phyloP scores from a whole-genome alignment of 2,888 invertebrate genomes.

The Diarsia mendica region DNA sequence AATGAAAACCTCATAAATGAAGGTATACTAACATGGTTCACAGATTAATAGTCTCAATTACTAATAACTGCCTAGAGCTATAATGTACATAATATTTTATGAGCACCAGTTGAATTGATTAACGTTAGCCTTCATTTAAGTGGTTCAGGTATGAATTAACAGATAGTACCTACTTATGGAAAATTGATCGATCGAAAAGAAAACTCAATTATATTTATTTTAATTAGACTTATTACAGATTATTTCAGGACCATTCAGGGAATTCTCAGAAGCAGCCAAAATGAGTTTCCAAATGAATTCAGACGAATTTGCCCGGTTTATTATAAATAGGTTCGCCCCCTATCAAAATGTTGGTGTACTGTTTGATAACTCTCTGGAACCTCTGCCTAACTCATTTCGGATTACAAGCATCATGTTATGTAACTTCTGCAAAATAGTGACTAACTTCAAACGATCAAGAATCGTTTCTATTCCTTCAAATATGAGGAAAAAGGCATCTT shows the following conservation, averaged over 20 bases:
- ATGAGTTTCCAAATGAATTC: too few relatives aligned
- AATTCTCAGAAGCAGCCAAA: too few relatives aligned
- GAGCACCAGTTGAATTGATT: slow-evolving; percentile 40
- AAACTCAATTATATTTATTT: too few relatives aligned
- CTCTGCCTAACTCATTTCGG: too few relatives aligned
- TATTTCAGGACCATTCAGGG: too few relatives aligned
- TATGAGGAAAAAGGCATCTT: slow-evolving; percentile 6
- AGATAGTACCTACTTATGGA: not conserved
- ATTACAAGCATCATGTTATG: too few relatives aligned
- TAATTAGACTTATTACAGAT: too few relatives aligned
- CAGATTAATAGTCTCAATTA: slow-evolving; percentile 26
- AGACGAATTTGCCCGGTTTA: too few relatives aligned
- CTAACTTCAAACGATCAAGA: slow-evolving; percentile 6
- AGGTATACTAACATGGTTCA: slow-evolving; percentile 12
- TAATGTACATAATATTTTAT: slow-evolving; percentile 45
- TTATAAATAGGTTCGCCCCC: too few relatives aligned
- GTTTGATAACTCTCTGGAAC: too few relatives aligned
- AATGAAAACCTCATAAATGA: slow-evolving; percentile 14
- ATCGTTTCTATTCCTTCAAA: slow-evolving; percentile 30
- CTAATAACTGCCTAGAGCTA: slow-evolving; percentile 29
- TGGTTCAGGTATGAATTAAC: slow-evolving; percentile 24
- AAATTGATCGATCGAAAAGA: not conserved
- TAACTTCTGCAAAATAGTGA: not conserved
- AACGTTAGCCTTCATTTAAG: slow-evolving; percentile 39
- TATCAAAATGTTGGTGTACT: too few relatives aligned